Conservation (phyloP, 2,113 vertebrate genomes). For the Paramormyrops kingsleyae region DNA sequence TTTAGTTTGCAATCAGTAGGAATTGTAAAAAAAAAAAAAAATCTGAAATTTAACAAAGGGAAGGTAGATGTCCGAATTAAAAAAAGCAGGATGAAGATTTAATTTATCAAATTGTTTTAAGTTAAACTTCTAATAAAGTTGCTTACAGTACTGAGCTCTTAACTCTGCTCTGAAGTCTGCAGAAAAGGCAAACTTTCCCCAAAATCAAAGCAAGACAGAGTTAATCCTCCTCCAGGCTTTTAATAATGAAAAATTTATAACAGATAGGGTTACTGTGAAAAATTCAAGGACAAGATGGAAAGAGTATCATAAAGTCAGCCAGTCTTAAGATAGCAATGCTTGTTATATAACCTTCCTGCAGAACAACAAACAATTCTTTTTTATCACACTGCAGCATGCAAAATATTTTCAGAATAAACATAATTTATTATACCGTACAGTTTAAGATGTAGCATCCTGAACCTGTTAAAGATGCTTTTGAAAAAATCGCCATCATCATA, state of each 20-base stretch:
- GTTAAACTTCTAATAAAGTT: neutral
- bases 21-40: neutral
- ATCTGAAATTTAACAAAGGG: neutral
- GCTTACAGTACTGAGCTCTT: neutral
- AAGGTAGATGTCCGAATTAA: neutral
- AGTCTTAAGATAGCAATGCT: neutral
- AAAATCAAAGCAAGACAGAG: constrained; percentile 12
- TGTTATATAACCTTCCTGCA: neutral
- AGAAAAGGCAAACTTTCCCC: neutral
- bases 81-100: neutral
- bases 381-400: neutral
- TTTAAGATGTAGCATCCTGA: neutral
- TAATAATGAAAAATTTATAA: neutral
- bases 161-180: neutral
- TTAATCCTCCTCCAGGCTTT: neutral
- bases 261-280: neutral
- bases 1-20: neutral
- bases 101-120: neutral
- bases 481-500: neutral
- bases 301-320: neutral
- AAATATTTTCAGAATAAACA: neutral
- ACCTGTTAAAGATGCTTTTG: neutral
- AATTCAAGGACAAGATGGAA: neutral
- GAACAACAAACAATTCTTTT: neutral
- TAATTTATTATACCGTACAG: neutral